Conservation (phyloP, 2,888 invertebrate genomes). For the Drosophila nr. fundita region DNA sequence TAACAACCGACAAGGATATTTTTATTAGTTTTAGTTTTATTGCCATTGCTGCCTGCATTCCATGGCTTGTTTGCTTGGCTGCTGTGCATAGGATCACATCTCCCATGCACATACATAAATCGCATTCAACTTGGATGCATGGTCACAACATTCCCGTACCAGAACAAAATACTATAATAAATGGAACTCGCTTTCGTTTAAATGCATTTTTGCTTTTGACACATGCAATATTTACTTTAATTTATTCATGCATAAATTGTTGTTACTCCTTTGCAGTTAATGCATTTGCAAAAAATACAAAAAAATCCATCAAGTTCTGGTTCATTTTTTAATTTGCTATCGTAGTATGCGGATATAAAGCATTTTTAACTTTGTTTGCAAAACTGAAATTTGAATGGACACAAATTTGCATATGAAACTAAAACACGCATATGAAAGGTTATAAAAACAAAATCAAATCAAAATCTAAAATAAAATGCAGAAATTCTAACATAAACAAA, state of each 20-base stretch:
- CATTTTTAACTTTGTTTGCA: background rate
- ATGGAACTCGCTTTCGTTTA: conserved; percentile 23
- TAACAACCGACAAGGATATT: conserved; percentile 36
- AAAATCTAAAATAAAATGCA: background rate
- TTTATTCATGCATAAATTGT: conserved; percentile 49
- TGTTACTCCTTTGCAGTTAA: conserved; percentile 14
- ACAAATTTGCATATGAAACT: conserved; percentile 4
- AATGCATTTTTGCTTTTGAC: conserved; percentile 49
- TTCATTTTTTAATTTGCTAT: conserved; percentile 40
- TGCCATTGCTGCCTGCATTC: conserved; percentile 24
- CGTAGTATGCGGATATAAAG: background rate
- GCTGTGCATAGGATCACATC: conserved; percentile 31
- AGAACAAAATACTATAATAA: conserved; percentile 1
- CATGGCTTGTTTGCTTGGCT: conserved; percentile 14
- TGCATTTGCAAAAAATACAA: conserved; percentile 24
- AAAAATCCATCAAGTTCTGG: conserved; percentile 11
- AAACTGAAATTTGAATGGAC: background rate
- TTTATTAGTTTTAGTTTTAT: conserved; percentile 47
- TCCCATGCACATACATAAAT: conserved; percentile 44
- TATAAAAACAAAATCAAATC: background rate
- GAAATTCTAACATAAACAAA: background rate
- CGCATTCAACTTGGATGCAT: conserved; percentile 18
- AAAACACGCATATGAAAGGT: background rate
- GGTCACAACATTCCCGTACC: background rate
- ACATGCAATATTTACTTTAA: conserved; percentile 47